These are phyloP conservation scores for Enteromius unitaeniatus DNA, from an alignment of 2,797 vertebrate species.

Conservation along the genomic window DNA sequence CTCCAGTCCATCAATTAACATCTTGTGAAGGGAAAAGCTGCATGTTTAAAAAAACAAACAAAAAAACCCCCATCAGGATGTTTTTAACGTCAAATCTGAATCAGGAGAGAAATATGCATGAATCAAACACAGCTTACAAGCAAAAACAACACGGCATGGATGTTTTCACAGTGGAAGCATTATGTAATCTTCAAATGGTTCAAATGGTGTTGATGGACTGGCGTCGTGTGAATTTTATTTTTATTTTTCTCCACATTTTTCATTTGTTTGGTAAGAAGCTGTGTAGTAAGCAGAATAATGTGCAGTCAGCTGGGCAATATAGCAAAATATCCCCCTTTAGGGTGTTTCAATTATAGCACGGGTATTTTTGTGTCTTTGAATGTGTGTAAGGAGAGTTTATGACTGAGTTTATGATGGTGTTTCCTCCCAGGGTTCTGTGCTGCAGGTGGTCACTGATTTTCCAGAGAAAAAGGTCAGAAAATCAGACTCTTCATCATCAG, in stretches of 20 bases:
- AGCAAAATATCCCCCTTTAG: background rate
- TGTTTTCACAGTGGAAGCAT: no score
- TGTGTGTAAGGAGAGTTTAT: background rate
- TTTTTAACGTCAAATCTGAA: no score
- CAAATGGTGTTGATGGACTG: no score
- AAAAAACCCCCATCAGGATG: no score
- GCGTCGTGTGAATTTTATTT: no score
- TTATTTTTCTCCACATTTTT: background rate
- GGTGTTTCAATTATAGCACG: background rate
- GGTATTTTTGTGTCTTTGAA: background rate
- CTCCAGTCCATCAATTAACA: no score
- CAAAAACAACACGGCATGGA: background rate
- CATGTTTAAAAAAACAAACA: no score
- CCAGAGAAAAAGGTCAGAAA: constrained; percentile 88
- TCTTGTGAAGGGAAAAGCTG: no score
- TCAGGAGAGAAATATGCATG: background rate
- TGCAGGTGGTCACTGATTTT: constrained; percentile 76
- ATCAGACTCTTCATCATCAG: constrained; percentile 76
- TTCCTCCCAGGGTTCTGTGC: constrained; percentile 78
- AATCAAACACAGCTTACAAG: background rate
- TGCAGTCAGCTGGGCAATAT: background rate
- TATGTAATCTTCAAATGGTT: no score
- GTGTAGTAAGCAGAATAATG: background rate
- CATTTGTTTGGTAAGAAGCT: background rate
- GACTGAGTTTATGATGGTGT: constrained; percentile 46